phyloP scores from a whole-genome alignment of 2,888 invertebrate genomes.

The Metalampra italica region DNA sequence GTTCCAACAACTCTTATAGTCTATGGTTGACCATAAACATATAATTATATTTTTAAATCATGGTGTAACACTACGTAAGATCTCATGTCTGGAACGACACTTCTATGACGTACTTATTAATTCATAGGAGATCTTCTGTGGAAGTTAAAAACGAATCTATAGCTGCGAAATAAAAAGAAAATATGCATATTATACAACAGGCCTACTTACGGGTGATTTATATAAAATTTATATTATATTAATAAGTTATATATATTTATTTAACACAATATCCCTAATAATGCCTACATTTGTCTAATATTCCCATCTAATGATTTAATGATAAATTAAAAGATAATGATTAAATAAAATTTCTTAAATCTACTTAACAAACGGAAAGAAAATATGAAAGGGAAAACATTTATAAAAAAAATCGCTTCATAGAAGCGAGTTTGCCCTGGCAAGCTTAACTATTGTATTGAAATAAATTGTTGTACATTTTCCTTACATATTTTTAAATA shows the following conservation, averaged over 20 bases:
- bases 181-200: constrained; percentile 44
- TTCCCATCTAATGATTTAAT: constrained; percentile 37
- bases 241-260: constrained; percentile 34
- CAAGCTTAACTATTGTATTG: constrained; percentile 40
- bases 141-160: constrained; percentile 41
- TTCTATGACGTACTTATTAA: constrained; percentile 39
- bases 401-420: constrained; percentile 50
- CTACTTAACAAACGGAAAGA: constrained; percentile 11
- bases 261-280: constrained; percentile 51
- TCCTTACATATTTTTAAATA: constrained; percentile 33
- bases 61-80: constrained; percentile 43
- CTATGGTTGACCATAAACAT: constrained; percentile 69
- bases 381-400: constrained; percentile 23
- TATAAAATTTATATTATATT: constrained; percentile 41
- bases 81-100: constrained; percentile 24
- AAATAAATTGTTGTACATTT: constrained; percentile 50
- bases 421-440: constrained; percentile 62
- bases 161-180: constrained; percentile 39
- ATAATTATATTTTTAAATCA: constrained; percentile 23
- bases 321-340: constrained; percentile 31
- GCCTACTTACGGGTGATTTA: constrained; percentile 33
- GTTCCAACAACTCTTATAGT: constrained; percentile 66
- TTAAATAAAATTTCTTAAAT: constrained; percentile 25
- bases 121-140: constrained; percentile 60
- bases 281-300: constrained; percentile 54